These are phyloP conservation scores for Chymomyza costata DNA, from an alignment of 1,140 invertebrate species.

Conservation along the genomic window DNA sequence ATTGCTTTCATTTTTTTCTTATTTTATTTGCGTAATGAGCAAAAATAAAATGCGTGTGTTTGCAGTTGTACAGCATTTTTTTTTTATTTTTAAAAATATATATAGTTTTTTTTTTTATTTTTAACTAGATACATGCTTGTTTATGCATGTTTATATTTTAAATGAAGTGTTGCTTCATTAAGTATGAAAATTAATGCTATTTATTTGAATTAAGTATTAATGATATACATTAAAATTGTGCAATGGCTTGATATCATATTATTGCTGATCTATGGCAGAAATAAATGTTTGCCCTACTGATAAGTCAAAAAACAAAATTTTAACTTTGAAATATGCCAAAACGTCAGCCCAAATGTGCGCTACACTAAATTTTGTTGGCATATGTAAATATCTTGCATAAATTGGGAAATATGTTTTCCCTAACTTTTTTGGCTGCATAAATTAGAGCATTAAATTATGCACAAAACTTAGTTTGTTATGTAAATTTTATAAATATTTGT, in stretches of 20 bases:
- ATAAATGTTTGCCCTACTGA: constrained; percentile 3
- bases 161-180: constrained; percentile 69
- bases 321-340: too few relatives aligned
- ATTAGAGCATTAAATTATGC: too few relatives aligned
- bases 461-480: constrained; percentile 50
- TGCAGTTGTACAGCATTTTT: constrained; percentile 10
- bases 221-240: constrained; percentile 26
- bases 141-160: constrained; percentile 21
- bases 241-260: constrained; percentile 11
- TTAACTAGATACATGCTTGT: constrained; percentile 20
- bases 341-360: constrained; percentile 1
- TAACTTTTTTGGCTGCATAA: too few relatives aligned
- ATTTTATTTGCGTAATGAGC: constrained; percentile 39
- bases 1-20: constrained; percentile 39
- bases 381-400: constrained; percentile 27
- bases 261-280: too few relatives aligned
- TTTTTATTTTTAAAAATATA: constrained; percentile 27
- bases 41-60: constrained; percentile 40
- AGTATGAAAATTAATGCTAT: constrained; percentile 66
- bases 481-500: constrained; percentile 35
- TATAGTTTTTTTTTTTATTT: constrained; percentile 17
- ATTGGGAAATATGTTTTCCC: constrained; percentile 21
- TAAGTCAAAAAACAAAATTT: constrained; percentile 9
- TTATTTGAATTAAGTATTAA: constrained; percentile 63
- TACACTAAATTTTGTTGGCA: constrained; percentile 1